phyloP scores from a whole-genome alignment of 37 sponge, comb jelly and placozoan genomes.

The Petrosia ficiformis region DNA sequence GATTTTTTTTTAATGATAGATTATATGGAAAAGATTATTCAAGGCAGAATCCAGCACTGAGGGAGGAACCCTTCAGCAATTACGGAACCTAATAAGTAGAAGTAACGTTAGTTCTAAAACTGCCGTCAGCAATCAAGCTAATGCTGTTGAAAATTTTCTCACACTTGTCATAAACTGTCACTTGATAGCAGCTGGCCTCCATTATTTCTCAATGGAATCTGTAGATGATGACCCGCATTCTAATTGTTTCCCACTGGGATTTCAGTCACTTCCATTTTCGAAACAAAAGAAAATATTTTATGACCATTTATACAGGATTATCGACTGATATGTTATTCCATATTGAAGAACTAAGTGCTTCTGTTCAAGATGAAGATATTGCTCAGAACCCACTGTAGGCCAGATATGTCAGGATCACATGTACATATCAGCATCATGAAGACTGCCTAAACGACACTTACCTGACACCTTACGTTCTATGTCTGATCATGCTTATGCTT shows the following conservation, averaged over 20 bases:
- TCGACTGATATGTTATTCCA: slow-evolving; percentile 22
- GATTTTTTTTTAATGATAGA: slow-evolving; percentile 3
- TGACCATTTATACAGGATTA: not conserved
- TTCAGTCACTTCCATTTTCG: not conserved
- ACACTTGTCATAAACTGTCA: slow-evolving; percentile 13
- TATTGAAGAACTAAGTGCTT: not conserved
- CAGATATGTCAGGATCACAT: not conserved
- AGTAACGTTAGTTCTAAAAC: not conserved
- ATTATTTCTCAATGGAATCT: slow-evolving; percentile 4
- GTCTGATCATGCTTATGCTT: not conserved
- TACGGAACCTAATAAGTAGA: slow-evolving; percentile 10
- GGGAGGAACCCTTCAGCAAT: slow-evolving; percentile 11
- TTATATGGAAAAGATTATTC: slow-evolving; percentile 20
- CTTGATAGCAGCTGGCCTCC: slow-evolving; percentile 18
- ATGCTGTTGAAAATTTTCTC: slow-evolving; percentile 23
- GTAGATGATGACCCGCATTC: slow-evolving; percentile 1
- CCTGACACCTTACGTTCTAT: not conserved
- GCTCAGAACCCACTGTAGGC: not conserved
- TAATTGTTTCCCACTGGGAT: not conserved
- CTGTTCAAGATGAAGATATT: too few species aligned
- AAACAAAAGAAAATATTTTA: not conserved
- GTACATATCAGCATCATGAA: not conserved
- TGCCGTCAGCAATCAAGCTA: slow-evolving; percentile 9
- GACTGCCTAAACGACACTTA: not conserved
- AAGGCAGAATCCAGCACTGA: slow-evolving; percentile 20